These are phyloP conservation scores for Dynastes maya DNA, from an alignment of 2,888 invertebrate genomes.

Conservation along the genomic window DNA sequence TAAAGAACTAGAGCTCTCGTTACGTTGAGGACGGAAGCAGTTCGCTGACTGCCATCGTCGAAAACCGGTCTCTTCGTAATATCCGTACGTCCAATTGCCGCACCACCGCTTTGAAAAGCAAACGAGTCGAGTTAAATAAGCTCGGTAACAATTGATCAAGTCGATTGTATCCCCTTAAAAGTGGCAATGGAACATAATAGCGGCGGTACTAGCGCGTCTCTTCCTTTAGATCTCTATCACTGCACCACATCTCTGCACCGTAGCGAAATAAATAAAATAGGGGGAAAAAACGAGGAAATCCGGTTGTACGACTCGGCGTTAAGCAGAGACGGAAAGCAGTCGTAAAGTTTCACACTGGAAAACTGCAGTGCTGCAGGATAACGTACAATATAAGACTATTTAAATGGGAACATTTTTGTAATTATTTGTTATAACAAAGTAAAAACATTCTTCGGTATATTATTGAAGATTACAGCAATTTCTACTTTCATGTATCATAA, in stretches of 20 bases:
- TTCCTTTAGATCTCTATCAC: not conserved
- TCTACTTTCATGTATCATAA: no score
- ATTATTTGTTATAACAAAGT: no score
- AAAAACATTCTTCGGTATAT: no score
- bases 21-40: not conserved
- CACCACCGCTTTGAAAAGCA: not conserved
- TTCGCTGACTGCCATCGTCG: not conserved
- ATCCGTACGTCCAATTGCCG: no score
- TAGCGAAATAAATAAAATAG: not conserved
- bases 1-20: not conserved
- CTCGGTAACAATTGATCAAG: slow-evolving; percentile 22
- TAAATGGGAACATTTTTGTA: no score
- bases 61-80: no score
- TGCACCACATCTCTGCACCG: not conserved
- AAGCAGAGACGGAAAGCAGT: not conserved
- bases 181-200: not conserved
- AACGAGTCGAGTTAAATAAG: not conserved
- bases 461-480: no score
- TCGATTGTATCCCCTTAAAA: not conserved
- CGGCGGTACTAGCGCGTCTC: not conserved
- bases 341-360: not conserved
- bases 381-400: no score
- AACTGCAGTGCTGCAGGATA: no score
- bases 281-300: not conserved
- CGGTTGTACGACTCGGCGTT: not conserved